These are phyloP conservation scores for Actinostola sp. DNA, from an alignment of 92 coral and sea anemone species.

Conservation along the genomic window DNA sequence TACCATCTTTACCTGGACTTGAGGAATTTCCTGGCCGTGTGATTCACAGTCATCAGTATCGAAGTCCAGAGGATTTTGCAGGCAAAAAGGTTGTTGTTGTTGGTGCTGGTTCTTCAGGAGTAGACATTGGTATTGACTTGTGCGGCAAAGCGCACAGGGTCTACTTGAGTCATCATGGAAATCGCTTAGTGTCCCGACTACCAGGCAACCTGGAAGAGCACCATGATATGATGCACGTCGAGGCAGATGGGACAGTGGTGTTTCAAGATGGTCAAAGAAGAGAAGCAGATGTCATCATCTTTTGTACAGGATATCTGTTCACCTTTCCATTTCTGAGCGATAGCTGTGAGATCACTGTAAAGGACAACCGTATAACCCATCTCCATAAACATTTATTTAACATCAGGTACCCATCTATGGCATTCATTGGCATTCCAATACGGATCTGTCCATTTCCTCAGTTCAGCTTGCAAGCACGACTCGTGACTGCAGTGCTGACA, in stretches of 20 bases:
- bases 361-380: conserved; percentile 64
- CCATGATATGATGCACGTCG: conserved; percentile 44
- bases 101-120: conserved; percentile 84
- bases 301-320: conserved; percentile 86
- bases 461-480: conserved; percentile 73
- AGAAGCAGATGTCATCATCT: conserved; percentile 67
- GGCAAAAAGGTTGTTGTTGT: conserved; percentile 68
- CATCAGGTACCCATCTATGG: conserved; percentile 61
- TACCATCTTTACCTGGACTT: conserved; percentile 77
- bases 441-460: conserved; percentile 78
- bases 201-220: conserved; percentile 69
- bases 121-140: conserved; percentile 74
- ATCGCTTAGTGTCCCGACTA: conserved; percentile 29
- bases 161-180: conserved; percentile 68
- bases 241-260: conserved; percentile 51
- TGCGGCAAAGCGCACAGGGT: conserved; percentile 58
- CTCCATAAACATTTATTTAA: conserved; percentile 81
- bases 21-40: conserved; percentile 74
- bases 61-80: conserved; percentile 64
- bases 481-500: conserved; percentile 58
- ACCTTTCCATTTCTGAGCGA: conserved; percentile 77
- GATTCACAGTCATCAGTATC: conserved; percentile 83
- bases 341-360: conserved; percentile 59
- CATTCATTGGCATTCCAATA: conserved; percentile 76
- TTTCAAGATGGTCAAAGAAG: conserved; percentile 55